Percentiles rank a stretch among this genome's conserved stretches.
Evolutionary conservation across 2,113 vertebrate species (phyloP).

Genomic region (Malurus cyaneus): DNA sequence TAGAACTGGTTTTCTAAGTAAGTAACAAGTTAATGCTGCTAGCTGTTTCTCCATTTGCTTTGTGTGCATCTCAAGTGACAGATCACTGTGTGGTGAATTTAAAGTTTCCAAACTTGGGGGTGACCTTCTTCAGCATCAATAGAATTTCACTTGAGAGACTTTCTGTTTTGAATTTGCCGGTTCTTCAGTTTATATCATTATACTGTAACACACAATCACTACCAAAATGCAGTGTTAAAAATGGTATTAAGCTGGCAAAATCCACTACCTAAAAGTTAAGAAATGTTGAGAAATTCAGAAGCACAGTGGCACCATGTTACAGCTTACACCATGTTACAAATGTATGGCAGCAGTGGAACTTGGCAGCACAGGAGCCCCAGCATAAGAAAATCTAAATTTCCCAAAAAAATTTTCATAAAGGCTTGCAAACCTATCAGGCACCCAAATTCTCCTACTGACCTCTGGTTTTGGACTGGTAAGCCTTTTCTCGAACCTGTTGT

Average conservation of each 20-base stretch:
- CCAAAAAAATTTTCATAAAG: background rate
- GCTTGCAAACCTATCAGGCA: background rate
- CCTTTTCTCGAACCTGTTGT: background rate
- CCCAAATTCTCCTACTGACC: background rate
- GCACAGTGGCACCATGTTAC: accelerated
- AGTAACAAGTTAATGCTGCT: background rate
- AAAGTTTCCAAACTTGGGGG: background rate
- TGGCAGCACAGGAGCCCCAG: background rate
- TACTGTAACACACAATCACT: background rate
- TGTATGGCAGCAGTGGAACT: background rate
- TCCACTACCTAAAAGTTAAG: background rate
- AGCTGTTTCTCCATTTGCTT: background rate
- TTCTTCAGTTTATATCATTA: background rate
- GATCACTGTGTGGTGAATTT: background rate
- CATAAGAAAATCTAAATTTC: background rate
- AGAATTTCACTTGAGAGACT: background rate
- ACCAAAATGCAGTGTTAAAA: background rate
- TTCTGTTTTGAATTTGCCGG: background rate
- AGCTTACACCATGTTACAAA: background rate
- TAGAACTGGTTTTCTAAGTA: background rate
- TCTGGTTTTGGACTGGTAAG: background rate
- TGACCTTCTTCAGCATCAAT: background rate
- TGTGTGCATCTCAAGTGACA: background rate
- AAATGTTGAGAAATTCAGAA: background rate
- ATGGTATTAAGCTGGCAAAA: background rate